Evolutionary conservation across 2,113 vertebrate species (phyloP).

Genomic region (Cheilinus undulatus): DNA sequence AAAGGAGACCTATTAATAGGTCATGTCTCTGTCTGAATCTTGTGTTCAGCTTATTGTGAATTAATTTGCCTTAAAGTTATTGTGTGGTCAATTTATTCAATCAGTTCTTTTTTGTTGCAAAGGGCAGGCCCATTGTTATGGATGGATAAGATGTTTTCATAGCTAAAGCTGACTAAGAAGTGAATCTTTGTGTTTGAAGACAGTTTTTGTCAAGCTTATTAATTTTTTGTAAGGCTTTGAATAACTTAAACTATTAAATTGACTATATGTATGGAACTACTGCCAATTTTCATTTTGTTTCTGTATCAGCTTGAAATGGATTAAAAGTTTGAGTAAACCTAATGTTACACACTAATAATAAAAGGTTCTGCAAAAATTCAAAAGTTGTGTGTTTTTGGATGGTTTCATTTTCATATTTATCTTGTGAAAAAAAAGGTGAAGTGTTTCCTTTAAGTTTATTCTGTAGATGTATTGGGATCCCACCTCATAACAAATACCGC

Average conservation of each 20-base stretch:
- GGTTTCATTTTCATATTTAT: no score
- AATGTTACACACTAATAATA: slow-evolving; percentile 36
- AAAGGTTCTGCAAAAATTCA: slow-evolving; percentile 27
- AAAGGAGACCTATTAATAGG: background rate
- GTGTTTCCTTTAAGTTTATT: no score
- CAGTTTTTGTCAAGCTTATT: slow-evolving; percentile 16
- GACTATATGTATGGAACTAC: slow-evolving; percentile 43
- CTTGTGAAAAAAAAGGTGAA: no score
- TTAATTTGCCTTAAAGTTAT: slow-evolving; percentile 71
- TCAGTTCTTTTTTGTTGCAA: slow-evolving; percentile 25
- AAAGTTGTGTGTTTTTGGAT: background rate
- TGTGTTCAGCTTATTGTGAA: slow-evolving; percentile 35
- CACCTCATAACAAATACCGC: no score
- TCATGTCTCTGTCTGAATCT: slow-evolving; percentile 22
- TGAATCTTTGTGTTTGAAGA: slow-evolving; percentile 18
- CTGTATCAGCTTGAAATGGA: slow-evolving; percentile 15
- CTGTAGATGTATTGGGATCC: no score
- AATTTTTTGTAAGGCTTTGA: slow-evolving; percentile 31
- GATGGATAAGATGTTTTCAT: slow-evolving; percentile 20
- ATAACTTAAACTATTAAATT: slow-evolving; percentile 27
- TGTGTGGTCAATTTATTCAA: slow-evolving; percentile 30
- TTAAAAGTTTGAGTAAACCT: slow-evolving; percentile 4
- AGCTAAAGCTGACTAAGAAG: background rate
- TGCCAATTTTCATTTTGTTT: slow-evolving; percentile 38
- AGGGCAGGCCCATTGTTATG: slow-evolving; percentile 28